These are phyloP conservation scores for Nipponacmea schrenckii DNA, from an alignment of 2,888 invertebrate genomes.

Conservation along the genomic window DNA sequence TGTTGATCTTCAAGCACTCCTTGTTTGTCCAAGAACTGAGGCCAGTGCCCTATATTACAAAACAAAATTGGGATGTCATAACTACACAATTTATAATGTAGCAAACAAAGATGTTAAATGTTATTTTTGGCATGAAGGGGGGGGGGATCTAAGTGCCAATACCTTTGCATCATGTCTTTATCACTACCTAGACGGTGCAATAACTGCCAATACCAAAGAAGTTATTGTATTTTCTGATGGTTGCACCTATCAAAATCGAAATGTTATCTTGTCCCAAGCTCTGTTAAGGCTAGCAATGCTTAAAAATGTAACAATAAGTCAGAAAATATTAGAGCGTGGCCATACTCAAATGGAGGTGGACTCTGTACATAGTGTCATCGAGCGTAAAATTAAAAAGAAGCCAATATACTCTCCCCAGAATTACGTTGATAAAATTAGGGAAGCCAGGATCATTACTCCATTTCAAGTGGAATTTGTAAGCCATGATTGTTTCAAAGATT, in stretches of 20 bases:
- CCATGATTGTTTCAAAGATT: background rate
- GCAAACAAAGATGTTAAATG: slow-evolving; percentile 10
- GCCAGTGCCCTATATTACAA: slow-evolving; percentile 19
- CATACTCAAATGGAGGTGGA: slow-evolving; percentile 21
- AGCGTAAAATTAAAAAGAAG: too few species aligned
- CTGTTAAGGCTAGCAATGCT: background rate
- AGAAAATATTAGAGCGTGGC: slow-evolving; percentile 12
- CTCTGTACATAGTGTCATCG: slow-evolving; percentile 9
- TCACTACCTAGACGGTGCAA: background rate
- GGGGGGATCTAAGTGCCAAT: too few species aligned
- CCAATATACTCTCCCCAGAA: slow-evolving; percentile 12
- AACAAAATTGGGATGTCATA: slow-evolving; percentile 18
- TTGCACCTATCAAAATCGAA: too few species aligned
- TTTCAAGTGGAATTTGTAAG: background rate
- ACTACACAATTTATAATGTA: slow-evolving; percentile 20
- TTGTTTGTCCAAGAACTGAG: slow-evolving; percentile 11
- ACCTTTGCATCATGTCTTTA: slow-evolving; percentile 18
- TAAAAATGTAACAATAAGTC: slow-evolving; percentile 3
- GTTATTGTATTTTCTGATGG: slow-evolving; percentile 22
- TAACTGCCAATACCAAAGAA: background rate
- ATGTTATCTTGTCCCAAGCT: slow-evolving; percentile 5
- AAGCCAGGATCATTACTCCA: slow-evolving; percentile 15
- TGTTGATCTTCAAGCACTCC: slow-evolving; percentile 18
- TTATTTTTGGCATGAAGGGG: background rate
- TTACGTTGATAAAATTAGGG: slow-evolving; percentile 18